Evolutionary conservation across 2,113 vertebrate genomes (phyloP), one percentile per base, ranked within the genome.

Genomic region (Pituophis catenifer): DNA sequence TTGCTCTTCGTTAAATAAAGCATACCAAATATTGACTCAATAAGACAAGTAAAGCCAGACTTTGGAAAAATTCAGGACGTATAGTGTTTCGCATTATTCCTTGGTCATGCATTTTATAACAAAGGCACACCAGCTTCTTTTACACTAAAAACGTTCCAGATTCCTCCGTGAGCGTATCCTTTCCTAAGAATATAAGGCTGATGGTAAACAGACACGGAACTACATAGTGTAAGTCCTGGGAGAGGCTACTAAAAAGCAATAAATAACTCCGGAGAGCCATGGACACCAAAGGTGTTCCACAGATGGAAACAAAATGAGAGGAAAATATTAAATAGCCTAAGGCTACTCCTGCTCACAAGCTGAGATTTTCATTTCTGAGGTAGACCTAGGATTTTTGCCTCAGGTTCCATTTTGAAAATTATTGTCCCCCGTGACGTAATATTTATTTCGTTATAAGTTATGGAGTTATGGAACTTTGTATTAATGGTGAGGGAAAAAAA

Each of bases 61-160:
- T 91, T 93, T 81, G 50, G 91, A 91, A 95, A 94, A 57, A 91
- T 17, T 89, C 0, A 92, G 58, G 93, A 93, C 38, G 17, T 48
- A 23, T 33, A 91, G 54, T 86, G 93, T 96, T 95, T 91, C 55
- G 44, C 92, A 89, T 50, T 54, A 75, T 11, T 54, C 53, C 17
- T 95, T 91, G 87, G 81, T 90, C 58, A 90, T 50, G 95, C 7
- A 44, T 3, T 88, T 87, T 24, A 93, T 94, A 95, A 93, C 58
- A 95, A 86, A 59, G 44, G 55, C 91, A 91, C 33, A 85, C 54
- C 26, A 87, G 2, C 1, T 0, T 89, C 15, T 87, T 93, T 95
- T 94, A 88, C 0, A 65, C 86, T 38, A 89, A 92, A 59, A 96
- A 3, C 87, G 65, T 57, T 4, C 57, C 23, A 50, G 54, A 24